Evolutionary conservation across 1,140 invertebrate species (phyloP), one percentile per base, ranked within the genome.

Genomic region (Hesperophylax magnus): DNA sequence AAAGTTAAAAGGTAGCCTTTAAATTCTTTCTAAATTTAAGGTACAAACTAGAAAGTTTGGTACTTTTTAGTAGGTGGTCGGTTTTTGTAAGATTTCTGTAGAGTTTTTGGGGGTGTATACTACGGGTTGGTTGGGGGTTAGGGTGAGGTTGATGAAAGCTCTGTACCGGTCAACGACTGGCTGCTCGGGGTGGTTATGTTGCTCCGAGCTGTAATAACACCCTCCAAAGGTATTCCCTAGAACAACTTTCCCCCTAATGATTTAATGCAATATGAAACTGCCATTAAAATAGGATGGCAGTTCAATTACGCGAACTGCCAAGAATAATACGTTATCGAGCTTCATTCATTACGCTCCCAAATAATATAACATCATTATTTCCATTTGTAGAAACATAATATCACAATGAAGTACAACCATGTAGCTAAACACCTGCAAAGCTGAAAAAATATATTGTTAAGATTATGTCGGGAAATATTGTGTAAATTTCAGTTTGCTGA

Each of bases 111-210:
- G 9, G 39, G 18, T 52, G 5, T 71, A 53, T 39, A 71, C 31
- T 52, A 63, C 20, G 67, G 67, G 67, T 17, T 34, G 39, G 34
- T 69, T 9, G 65, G n/a, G 67, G 39, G 39, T 71, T 20, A n/a
- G 67, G 67, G 67, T 71, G 3, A 71, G 67, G 34, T 71, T 71
- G 67, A 71, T 71, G 67, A 71, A 71, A 71, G 67, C 67, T 71
- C 20, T 65, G 22, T 71, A 20, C 39, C 67, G 67, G 67, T 71
- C 67, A 71, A 71, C 67, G 67, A 71, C 67, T 71, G 67, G 67
- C 67, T 71, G 67, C 67, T 71, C n/a, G n/a, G 67, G 67, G 20
- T 52, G 67, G 67, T 71, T 71, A 20, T 39, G 67, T 52, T 47
- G 67, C 67, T 71, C 67, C 31, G 67, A 39, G 34, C 39, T 52